Conservation (phyloP, 1,140 invertebrate genomes). For the Halesus radiatus region DNA sequence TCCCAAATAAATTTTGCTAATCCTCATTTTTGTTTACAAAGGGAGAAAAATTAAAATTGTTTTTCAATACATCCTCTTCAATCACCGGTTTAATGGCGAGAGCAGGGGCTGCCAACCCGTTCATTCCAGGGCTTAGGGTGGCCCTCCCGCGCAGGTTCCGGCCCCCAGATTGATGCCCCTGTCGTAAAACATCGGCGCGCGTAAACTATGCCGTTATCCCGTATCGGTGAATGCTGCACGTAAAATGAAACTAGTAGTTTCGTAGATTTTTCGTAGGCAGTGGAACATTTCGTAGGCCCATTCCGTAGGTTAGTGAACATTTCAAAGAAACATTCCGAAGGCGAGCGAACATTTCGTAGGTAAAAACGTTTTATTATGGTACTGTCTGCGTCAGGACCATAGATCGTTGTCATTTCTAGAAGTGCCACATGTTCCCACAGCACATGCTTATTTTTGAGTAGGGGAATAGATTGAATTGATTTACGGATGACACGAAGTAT, state of each 20-base stretch:
- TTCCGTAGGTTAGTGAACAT: too few species aligned
- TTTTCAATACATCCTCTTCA: conserved; percentile 20
- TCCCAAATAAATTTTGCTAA: too few species aligned
- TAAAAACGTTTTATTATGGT: too few species aligned
- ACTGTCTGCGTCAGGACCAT: too few species aligned
- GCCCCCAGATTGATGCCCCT: not conserved
- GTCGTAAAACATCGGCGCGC: conserved; percentile 15
- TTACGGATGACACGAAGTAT: too few species aligned
- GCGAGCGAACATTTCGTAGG: too few species aligned
- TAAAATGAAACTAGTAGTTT: conserved; percentile 14
- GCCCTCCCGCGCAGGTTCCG: not conserved
- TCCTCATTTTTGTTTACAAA: conserved; percentile 10
- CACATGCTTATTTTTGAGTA: too few species aligned
- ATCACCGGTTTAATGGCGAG: not conserved
- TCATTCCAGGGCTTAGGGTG: not conserved
- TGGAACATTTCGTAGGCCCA: not conserved
- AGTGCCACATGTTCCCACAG: too few species aligned
- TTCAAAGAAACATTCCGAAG: too few species aligned
- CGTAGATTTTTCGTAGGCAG: conserved; percentile 11
- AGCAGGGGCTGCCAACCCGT: not conserved
- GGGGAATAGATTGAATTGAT: too few species aligned
- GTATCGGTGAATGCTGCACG: not conserved
- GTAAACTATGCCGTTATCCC: conserved; percentile 27
- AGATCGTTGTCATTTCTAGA: too few species aligned
- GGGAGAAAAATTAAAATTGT: not conserved